Base-by-base conservation (phyloP, 2,888 invertebrate species). In the Caenorhabditis doughertyi region DNA sequence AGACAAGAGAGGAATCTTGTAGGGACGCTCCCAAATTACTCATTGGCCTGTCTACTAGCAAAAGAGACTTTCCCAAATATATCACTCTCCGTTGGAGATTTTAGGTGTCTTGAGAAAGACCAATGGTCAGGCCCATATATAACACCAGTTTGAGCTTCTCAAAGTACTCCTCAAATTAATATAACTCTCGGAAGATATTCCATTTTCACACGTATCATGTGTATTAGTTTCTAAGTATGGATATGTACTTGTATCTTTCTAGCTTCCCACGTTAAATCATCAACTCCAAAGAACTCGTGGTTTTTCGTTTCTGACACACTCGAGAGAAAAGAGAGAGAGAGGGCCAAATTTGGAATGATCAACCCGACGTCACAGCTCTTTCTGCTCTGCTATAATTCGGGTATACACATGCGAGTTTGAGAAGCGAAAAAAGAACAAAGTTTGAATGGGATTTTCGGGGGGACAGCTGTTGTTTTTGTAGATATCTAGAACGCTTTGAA, bases 361-460 rank as follows among this genome's bases (percentile, higher is more conserved):
- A 60, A 64, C 35, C 72, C 62, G 42, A 64, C 73, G 62, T 64
- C 73, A 60, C 60, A 42, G 49, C 56, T 62, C 29, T 27, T 29
- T 42, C 42, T 42, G 42, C 42, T 42, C 42, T 16, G 16, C 35
- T 35, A 35, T 35, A 35, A 7, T 35, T 35, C 35, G 42, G 42
- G 42, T 42, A 13, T 42, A 13, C 13, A 13, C 13, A 16, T 49
- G 47, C 11, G n/a, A n/a, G n/a, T n/a, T n/a, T 21, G 16, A n/a
- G 44, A 44, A n/a, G 13, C 44, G 3, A 11, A 44, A n/a, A n/a
- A 16, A 16, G 44, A 44, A 4, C 44, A 44, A 44, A 44, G 44
- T 44, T 44, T 44, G 9, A 9, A 35, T 35, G 35, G 9, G 7
- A 7, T 35, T 35, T 35, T 7, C 35, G 35, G 35, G 9, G 35